Percentiles rank a stretch among this genome's conserved stretches.
These are phyloP conservation scores for Andrena haemorrhoa DNA, from an alignment of 2,888 invertebrate species.

Conservation along the genomic window DNA sequence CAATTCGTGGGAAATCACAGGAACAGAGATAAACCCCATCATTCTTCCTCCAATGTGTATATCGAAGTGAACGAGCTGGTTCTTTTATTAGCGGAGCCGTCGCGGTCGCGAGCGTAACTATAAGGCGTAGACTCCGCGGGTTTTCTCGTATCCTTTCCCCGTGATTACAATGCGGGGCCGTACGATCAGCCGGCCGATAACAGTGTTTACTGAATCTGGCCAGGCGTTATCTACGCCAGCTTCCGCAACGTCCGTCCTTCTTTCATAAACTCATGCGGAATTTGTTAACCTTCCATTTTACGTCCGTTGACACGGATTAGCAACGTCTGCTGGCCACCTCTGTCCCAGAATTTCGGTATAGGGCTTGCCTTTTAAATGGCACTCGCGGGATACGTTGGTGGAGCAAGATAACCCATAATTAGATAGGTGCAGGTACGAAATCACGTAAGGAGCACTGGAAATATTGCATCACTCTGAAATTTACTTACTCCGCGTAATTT, in stretches of 20 bases:
- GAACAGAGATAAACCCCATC: constrained; percentile 4
- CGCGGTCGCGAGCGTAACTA: constrained; percentile 50
- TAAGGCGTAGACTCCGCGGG: constrained; percentile 34
- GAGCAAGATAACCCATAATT: too few relatives aligned
- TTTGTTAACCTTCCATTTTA: constrained; percentile 41
- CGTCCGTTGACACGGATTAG: constrained; percentile 25
- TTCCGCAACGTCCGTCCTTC: constrained; percentile 65
- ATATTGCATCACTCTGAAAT: too few relatives aligned
- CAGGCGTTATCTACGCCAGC: constrained; percentile 62
- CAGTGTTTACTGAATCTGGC: constrained; percentile 66
- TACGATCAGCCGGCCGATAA: constrained; percentile 59
- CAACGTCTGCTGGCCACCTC: background rate
- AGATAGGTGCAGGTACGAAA: too few relatives aligned
- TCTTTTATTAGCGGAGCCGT: constrained; percentile 31
- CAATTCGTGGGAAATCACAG: background rate
- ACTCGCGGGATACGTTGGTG: too few relatives aligned
- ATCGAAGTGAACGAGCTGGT: constrained; percentile 28
- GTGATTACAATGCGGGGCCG: constrained; percentile 59
- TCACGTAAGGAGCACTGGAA: too few relatives aligned
- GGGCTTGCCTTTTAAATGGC: too few relatives aligned
- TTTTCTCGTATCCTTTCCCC: constrained; percentile 49
- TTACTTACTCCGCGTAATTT: too few relatives aligned
- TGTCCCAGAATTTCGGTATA: background rate
- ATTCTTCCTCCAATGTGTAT: background rate
- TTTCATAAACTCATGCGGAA: constrained; percentile 48